Base-by-base conservation (phyloP, 1,140 invertebrate genomes). In the Popillia japonica region DNA sequence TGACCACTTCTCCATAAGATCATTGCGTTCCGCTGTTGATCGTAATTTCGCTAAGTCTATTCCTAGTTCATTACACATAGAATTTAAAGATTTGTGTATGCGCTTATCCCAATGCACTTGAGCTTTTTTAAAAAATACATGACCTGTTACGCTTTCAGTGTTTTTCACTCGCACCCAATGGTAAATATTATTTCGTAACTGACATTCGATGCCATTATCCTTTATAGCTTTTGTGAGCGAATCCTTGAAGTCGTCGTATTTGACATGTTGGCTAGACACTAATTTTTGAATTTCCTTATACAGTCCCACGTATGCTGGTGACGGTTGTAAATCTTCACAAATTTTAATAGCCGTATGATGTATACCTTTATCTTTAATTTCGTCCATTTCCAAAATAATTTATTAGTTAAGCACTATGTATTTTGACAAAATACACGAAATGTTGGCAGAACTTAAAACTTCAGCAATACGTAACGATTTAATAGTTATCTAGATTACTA, bases 81-180 rank as follows among this genome's bases (percentile, higher is more conserved):
- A 96, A 88, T 98, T 97, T 42, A 99, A 88, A 17, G 96, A 98
- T 88, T 98, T 98, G 80, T 97, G 92, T 77, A 98, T 96, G 79
- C 96, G 90, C 82, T 96, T 94, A 87, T 98, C 96, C 96, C 97
- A 98, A 78, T 95, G 92, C 76, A 93, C 92, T 87, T 96, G 96
- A 6, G 94, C 92, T 87, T 96, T 95, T 84, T 92, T 91, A 83
- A 90, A 86, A 83, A 88, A 88, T 0, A 84, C 79, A 42, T 88
- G 83, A 9, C 79, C 77, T 2, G 83, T 79, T 0, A 72, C 55
- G 72, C 40, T 64, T 20, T 84, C 82, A 64, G 83, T 83, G 68
- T 85, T 84, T 44, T 83, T 86, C 27, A 83, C 77, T 76, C 93
- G 89, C 17, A 93, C 87, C 92, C 94, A 94, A 84, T 95, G 93